Evolutionary conservation across 2,113 vertebrate species (phyloP).

Genomic region (Loxodonta africana): DNA sequence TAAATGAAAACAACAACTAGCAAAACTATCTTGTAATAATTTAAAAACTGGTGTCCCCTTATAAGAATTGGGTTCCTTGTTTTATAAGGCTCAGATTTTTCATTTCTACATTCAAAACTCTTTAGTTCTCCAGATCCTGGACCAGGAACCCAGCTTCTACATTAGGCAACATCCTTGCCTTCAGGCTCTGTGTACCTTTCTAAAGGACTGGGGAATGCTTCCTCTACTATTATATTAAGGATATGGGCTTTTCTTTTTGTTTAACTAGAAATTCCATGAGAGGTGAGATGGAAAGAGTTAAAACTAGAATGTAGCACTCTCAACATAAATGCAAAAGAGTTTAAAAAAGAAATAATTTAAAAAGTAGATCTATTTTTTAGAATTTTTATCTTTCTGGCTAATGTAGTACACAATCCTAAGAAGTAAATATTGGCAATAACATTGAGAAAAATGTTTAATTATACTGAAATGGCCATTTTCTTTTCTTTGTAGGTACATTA

Average conservation of each 20-base stretch:
- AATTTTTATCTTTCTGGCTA: constrained; percentile 10
- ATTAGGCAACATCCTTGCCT: neutral
- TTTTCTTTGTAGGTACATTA: neutral
- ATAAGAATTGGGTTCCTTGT: constrained; percentile 15
- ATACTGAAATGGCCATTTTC: neutral
- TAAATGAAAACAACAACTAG: constrained; percentile 34
- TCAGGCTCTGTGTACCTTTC: neutral
- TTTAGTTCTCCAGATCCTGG: neutral
- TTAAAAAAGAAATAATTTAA: neutral
- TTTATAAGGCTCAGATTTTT: neutral
- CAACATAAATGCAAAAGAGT: neutral
- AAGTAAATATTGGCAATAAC: neutral
- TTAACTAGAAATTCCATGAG: constrained; percentile 51
- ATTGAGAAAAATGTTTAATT: neutral
- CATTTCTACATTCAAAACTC: neutral
- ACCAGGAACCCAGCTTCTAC: neutral
- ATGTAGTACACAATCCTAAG: neutral
- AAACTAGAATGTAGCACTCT: neutral
- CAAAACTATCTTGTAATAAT: neutral
- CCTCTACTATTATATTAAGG: neutral
- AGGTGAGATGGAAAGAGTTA: neutral
- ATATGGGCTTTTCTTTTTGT: neutral
- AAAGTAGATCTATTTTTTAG: neutral
- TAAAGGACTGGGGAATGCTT: neutral
- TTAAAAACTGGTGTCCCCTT: constrained; percentile 31